phyloP scores from a whole-genome alignment of 2,797 vertebrate species.

The Syncerus caffer region DNA sequence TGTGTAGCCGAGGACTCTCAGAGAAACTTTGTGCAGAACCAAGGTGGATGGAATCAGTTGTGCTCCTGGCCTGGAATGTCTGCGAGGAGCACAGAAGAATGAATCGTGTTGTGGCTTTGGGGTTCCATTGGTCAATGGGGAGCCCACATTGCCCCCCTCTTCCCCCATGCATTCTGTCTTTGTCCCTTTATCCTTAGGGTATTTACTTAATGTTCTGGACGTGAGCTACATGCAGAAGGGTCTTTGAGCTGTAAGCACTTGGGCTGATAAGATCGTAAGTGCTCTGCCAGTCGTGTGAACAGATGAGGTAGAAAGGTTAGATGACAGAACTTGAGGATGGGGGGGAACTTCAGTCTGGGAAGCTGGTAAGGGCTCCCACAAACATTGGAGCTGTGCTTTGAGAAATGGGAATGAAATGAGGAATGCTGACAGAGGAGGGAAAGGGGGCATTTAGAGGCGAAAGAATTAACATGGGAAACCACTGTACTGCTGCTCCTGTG shows the following conservation, averaged over 20 bases:
- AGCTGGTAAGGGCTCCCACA: neutral
- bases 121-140: neutral
- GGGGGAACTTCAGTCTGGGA: neutral
- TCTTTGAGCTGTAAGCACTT: neutral
- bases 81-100: neutral
- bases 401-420: neutral
- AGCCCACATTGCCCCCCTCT: neutral
- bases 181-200: neutral
- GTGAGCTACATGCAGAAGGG: neutral
- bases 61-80: neutral
- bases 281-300: neutral
- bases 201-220: neutral
- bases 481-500: neutral
- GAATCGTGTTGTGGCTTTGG: rapidly evolving
- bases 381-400: neutral
- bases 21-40: neutral
- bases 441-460: neutral
- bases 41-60: neutral
- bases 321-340: neutral
- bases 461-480: neutral
- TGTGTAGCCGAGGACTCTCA: neutral
- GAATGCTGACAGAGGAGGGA: neutral
- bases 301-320: neutral
- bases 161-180: neutral
- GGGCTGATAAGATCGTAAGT: no score